These are phyloP conservation scores for Burhinus oedicnemus DNA, from an alignment of 2,113 vertebrate genomes.

Conservation along the genomic window DNA sequence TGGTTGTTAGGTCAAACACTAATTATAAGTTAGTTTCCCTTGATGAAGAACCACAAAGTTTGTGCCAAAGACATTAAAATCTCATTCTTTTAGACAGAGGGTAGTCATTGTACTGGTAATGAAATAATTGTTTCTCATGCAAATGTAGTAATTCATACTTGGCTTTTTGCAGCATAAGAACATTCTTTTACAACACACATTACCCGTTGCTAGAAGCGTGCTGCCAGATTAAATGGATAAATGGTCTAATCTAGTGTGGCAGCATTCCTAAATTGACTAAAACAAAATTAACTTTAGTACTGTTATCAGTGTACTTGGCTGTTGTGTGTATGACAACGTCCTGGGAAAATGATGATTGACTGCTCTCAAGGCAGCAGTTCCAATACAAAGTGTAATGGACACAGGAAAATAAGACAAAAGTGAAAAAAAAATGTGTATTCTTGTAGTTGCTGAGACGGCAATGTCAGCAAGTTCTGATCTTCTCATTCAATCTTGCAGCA, in stretches of 20 bases:
- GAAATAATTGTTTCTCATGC: background rate
- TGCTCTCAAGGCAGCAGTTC: background rate
- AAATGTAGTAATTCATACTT: background rate
- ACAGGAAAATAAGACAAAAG: background rate
- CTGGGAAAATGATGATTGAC: constrained; percentile 13
- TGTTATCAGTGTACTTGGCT: background rate
- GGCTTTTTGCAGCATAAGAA: background rate
- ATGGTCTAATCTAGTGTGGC: background rate
- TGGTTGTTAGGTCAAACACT: background rate
- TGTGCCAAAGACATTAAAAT: background rate
- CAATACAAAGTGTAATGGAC: background rate
- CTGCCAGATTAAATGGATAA: constrained; percentile 29
- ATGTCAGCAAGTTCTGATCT: constrained; percentile 39
- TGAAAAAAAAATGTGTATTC: background rate
- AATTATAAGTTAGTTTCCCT: background rate
- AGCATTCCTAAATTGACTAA: constrained; percentile 9
- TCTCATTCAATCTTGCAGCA: constrained; percentile 51
- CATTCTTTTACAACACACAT: background rate
- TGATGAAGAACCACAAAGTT: background rate
- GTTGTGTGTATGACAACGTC: background rate
- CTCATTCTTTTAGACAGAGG: background rate
- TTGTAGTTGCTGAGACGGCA: background rate
- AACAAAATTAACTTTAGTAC: constrained; percentile 25
- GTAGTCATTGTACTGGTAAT: background rate
- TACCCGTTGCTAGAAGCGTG: background rate